Percentiles rank a stretch among this genome's conserved stretches.
phyloP scores from a whole-genome alignment of 2,113 vertebrate species.

The Scopus umbretta region DNA sequence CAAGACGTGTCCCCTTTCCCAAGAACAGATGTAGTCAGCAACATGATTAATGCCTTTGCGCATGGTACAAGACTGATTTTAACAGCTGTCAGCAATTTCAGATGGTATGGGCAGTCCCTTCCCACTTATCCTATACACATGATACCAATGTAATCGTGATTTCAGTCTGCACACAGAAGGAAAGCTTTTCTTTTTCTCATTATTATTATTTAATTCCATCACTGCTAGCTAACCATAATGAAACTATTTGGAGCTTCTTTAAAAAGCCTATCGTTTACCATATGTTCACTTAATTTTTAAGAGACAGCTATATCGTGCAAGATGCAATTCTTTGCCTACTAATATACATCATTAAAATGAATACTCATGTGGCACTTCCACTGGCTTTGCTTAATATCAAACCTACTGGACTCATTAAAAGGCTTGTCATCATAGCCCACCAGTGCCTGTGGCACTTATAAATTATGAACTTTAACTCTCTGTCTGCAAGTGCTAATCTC shows the following conservation, averaged over 20 bases:
- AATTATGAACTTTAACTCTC: slow-evolving; percentile 37
- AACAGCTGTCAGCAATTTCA: slow-evolving; percentile 55
- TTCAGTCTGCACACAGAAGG: neutral
- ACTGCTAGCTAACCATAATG: neutral
- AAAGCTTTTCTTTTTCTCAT: neutral
- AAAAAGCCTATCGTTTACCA: neutral
- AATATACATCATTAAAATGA: slow-evolving; percentile 28
- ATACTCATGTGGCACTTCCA: slow-evolving; percentile 50
- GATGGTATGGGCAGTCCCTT: neutral
- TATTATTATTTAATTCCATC: neutral
- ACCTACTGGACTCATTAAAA: slow-evolving; percentile 55
- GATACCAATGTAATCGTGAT: neutral
- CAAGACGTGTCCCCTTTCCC: neutral
- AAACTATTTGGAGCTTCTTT: slow-evolving; percentile 28
- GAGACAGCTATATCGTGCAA: neutral
- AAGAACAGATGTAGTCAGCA: slow-evolving; percentile 53
- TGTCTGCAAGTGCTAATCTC: slow-evolving; percentile 18
- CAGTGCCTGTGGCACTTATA: slow-evolving; percentile 4
- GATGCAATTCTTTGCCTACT: slow-evolving; percentile 30
- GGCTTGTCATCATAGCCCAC: slow-evolving; percentile 17
- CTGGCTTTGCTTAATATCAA: slow-evolving; percentile 20
- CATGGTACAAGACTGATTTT: neutral
- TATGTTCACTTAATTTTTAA: slow-evolving; percentile 41
- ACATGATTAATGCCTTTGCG: slow-evolving; percentile 32
- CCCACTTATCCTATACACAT: neutral